phyloP scores from a whole-genome alignment of 1,140 invertebrate genomes.

The Sinella curviseta region DNA sequence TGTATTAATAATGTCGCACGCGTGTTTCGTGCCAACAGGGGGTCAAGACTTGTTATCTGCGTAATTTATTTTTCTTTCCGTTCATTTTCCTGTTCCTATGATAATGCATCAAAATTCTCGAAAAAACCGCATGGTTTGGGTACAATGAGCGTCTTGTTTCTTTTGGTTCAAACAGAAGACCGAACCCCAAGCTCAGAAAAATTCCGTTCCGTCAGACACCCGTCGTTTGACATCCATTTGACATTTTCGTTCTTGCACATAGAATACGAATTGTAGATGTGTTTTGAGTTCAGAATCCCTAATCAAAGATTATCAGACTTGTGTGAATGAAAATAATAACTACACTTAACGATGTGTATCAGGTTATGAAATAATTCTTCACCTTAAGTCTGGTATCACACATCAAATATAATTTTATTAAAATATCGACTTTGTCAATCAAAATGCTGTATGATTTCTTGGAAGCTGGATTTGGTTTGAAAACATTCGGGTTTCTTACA shows the following conservation, averaged over 20 bases:
- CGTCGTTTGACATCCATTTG: constrained; percentile 44
- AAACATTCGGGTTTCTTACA: too few relatives aligned
- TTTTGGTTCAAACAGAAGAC: background rate
- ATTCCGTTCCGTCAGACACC: constrained; percentile 43
- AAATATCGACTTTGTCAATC: too few relatives aligned
- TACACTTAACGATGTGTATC: too few relatives aligned
- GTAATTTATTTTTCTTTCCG: background rate
- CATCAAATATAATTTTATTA: too few relatives aligned
- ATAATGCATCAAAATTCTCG: background rate
- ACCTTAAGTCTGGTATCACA: too few relatives aligned
- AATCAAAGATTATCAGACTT: too few relatives aligned
- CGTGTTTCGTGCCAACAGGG: constrained; percentile 40
- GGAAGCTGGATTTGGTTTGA: too few relatives aligned
- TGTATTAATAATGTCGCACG: constrained; percentile 45
- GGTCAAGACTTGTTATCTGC: constrained; percentile 43
- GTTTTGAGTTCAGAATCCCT: background rate
- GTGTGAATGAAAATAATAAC: too few relatives aligned
- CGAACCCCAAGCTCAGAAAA: constrained; percentile 36
- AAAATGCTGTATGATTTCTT: too few relatives aligned
- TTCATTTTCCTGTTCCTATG: background rate
- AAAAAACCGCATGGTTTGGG: background rate
- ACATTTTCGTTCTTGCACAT: constrained; percentile 45
- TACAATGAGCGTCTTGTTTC: background rate
- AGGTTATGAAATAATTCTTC: too few relatives aligned
- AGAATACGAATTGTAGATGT: constrained; percentile 42